Conservation (phyloP, 2,888 invertebrate species). For the Phortica okadai region DNA sequence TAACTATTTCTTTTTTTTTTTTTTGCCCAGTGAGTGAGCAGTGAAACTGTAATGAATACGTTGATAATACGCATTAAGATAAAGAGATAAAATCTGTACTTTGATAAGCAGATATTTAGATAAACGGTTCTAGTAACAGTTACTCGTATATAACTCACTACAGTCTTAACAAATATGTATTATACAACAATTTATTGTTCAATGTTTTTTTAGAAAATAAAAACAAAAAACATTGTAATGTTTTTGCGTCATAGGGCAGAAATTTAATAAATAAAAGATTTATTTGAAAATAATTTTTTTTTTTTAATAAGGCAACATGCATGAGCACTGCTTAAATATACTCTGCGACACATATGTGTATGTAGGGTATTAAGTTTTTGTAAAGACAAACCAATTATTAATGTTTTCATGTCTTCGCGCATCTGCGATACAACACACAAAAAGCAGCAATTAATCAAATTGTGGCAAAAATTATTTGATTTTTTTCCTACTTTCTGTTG, state of each 20-base stretch:
- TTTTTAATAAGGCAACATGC: too few relatives aligned
- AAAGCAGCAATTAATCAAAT: conserved; percentile 19
- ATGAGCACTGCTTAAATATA: too few relatives aligned
- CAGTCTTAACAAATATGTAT: neutral
- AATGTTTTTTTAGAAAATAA: too few relatives aligned
- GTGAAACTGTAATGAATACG: neutral
- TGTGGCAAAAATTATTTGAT: neutral
- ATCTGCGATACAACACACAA: neutral
- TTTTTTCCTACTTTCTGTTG: neutral
- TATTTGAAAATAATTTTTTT: too few relatives aligned
- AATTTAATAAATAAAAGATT: too few relatives aligned
- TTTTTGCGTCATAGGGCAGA: too few relatives aligned
- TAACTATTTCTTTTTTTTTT: neutral
- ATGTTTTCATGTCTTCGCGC: neutral
- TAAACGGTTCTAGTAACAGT: neutral
- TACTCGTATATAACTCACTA: too few relatives aligned
- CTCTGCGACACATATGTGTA: neutral
- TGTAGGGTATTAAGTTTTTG: neutral
- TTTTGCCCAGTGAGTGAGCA: neutral
- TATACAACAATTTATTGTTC: neutral
- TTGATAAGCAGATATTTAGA: neutral
- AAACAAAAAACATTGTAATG: too few relatives aligned
- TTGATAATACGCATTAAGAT: conserved; percentile 22
- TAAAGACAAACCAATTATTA: neutral
- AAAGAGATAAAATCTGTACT: neutral